A percentile compares a stretch with the other conserved stretches of the same genome.
phyloP scores from a whole-genome alignment of 2,113 vertebrate genomes.

The Zosterops borbonicus region DNA sequence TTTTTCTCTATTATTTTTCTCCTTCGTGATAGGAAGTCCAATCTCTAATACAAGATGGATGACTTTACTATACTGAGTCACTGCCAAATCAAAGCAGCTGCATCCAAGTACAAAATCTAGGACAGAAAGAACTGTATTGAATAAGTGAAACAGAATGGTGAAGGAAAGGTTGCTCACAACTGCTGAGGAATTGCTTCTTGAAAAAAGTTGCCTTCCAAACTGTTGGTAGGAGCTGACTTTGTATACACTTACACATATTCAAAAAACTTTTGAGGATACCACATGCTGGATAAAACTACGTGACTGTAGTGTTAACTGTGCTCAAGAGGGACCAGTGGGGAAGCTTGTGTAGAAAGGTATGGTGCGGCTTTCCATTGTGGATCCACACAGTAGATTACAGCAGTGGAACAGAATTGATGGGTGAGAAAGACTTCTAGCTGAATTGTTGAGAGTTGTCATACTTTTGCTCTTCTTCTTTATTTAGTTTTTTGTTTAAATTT shows the following conservation, averaged over 20 bases:
- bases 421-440: background rate
- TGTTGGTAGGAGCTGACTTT: background rate
- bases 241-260: fast-evolving
- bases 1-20: background rate
- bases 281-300: background rate
- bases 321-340: background rate
- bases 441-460: background rate
- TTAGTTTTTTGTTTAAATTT: background rate
- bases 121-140: background rate
- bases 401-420: background rate
- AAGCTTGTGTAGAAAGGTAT: background rate
- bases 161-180: conserved; percentile 13
- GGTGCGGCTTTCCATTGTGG: background rate
- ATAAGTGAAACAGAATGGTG: background rate
- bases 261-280: background rate
- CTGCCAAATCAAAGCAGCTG: background rate
- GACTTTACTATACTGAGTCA: conserved; percentile 15
- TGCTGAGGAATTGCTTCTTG: background rate
- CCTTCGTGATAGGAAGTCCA: background rate
- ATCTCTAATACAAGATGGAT: conserved; percentile 20
- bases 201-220: background rate
- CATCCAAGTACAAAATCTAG: background rate
- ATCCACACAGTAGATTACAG: background rate
- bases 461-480: background rate
- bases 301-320: background rate